A percentile compares a stretch with the other conserved stretches of the same genome.
Conservation (phyloP, 1,140 invertebrate genomes). For the Caenorhabditis tropicalis region DNA sequence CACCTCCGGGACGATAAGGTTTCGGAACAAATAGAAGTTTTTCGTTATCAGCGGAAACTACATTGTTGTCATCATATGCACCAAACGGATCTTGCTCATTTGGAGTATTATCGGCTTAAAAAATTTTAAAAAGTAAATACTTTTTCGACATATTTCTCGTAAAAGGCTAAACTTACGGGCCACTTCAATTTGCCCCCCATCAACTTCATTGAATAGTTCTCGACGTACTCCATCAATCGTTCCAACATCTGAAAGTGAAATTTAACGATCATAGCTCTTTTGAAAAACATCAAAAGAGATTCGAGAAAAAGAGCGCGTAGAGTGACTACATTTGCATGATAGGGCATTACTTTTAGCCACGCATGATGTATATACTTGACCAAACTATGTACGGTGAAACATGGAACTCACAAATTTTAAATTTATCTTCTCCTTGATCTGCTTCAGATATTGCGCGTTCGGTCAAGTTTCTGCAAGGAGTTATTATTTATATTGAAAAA, state of each 20-base stretch:
- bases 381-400: not conserved
- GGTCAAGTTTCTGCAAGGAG: conserved; percentile 24
- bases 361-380: no score
- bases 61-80: conserved; percentile 63
- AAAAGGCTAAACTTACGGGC: conserved; percentile 23
- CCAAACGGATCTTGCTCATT: conserved; percentile 53
- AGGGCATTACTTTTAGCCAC: no score
- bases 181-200: conserved; percentile 45
- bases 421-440: conserved; percentile 38
- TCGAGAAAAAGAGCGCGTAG: not conserved
- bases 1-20: conserved; percentile 65
- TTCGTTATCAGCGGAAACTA: conserved; percentile 60
- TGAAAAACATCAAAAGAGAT: not conserved
- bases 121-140: no score
- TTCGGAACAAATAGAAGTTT: conserved; percentile 66
- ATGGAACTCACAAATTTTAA: conserved; percentile 42
- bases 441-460: conserved; percentile 26
- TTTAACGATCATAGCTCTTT: no score
- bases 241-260: conserved; percentile 55
- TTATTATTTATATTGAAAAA: not conserved
- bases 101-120: conserved; percentile 4
- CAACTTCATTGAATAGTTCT: conserved; percentile 66
- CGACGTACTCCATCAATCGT: conserved; percentile 67
- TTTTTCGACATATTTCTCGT: no score
- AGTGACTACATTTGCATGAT: not conserved